Evolutionary conservation across 2,888 invertebrate genomes (phyloP), one percentile per base, ranked within the genome.

Genomic region (Nemurella pictetii): DNA sequence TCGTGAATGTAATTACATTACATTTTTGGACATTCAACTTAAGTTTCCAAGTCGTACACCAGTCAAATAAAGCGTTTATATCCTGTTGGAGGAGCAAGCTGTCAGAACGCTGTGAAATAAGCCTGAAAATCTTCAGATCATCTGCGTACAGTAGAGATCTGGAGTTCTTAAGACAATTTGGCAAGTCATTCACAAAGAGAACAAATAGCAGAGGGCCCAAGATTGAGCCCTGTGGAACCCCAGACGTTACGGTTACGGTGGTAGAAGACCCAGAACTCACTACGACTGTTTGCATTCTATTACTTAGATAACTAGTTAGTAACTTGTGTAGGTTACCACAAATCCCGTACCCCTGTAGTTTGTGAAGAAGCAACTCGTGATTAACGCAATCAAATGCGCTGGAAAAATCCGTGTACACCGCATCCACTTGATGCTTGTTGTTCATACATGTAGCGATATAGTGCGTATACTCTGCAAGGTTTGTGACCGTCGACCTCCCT

Each of bases 221-320:
- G 80, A 80, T 80, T 12, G 80, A 80, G 2, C 80, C 80, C 32
- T 80, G 80, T 15, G 80, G 80, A 9, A 80, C 80, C n/a, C 80
- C 28, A 20, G 30, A 80, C 25, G 30, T 29, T 5, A 80, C 80
- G 32, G 5, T 1, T 30, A 29, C 80, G n/a, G 30, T 30, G 29
- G 28, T 20, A 12, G 80, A 80, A 9, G 20, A 29, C 4, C 28
- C n/a, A 29, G 29, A 9, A 80, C 30, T 30, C 9, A 80, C 29
- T 15, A 30, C 15, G 29, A 80, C 80, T 80, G 32, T 80, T 30
- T 80, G 80, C 7, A 20, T 80, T 2, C 80, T 27, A n/a, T 77
- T 15, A 27, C 27, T 27, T 7, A 77, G 28, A 27, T 77, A 77
- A 28, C 77, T 77, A 15, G 77, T 26, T 4, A 77, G 77, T 15